Evolutionary conservation across 2,888 invertebrate genomes (phyloP).

Genomic region (Xanthorhoe designata): DNA sequence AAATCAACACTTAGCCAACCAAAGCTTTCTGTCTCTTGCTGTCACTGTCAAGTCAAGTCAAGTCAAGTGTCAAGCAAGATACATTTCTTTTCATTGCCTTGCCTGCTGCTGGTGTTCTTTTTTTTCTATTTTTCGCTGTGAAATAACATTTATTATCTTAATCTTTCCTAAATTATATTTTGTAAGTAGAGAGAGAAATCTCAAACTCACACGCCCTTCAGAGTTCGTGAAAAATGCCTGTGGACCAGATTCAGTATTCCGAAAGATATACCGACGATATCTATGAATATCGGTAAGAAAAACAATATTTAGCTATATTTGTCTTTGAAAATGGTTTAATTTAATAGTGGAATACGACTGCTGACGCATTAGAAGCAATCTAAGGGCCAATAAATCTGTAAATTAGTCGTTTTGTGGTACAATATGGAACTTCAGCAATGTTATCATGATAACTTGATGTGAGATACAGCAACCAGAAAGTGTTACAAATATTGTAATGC

Average conservation of each 20-base stretch:
- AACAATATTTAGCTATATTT: background rate
- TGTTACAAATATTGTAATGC: too few relatives aligned
- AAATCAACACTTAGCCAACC: too few relatives aligned
- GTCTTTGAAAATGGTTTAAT: background rate
- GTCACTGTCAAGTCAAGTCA: too few relatives aligned
- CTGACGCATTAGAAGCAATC: background rate
- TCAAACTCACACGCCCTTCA: background rate
- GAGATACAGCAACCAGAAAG: too few relatives aligned
- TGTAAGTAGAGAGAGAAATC: background rate
- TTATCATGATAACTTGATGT: too few relatives aligned
- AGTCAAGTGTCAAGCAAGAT: too few relatives aligned
- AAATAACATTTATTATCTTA: background rate
- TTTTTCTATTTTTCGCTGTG: background rate
- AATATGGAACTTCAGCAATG: constrained; percentile 4
- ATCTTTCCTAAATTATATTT: too few relatives aligned
- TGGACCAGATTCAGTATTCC: constrained; percentile 95
- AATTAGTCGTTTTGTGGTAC: constrained; percentile 9
- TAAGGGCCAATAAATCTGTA: background rate
- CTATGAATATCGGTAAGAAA: constrained; percentile 93
- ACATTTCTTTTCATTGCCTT: too few relatives aligned
- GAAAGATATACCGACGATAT: constrained; percentile 95
- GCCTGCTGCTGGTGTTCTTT: too few relatives aligned
- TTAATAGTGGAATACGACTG: background rate
- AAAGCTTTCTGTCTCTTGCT: too few relatives aligned
- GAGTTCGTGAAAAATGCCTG: constrained; percentile 80